Evolutionary conservation across 23 tunicate genomes (phyloP), one percentile per base, ranked within the genome.

Genomic region (Styela clava): DNA sequence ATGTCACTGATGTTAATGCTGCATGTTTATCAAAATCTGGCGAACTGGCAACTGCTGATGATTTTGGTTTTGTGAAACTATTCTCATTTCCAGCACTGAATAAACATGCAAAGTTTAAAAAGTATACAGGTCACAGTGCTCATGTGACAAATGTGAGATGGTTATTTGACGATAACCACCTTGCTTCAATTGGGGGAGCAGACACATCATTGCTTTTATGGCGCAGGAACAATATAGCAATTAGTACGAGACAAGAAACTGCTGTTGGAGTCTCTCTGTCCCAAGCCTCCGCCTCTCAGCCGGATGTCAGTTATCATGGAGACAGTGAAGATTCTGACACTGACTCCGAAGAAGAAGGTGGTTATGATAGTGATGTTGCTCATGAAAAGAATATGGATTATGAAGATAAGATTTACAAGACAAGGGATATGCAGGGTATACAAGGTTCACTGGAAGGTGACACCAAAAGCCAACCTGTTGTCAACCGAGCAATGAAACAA

Each of bases 1-100:
- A 95, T 79, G 96, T 95, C 64, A 95, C 99, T 1, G 99, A 95
- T 37, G 91, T 95, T 32, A 95, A 95, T 61, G 89, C 99, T 21
- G 31, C 89, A 1, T 86, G 88, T 67, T 34, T 90, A 74, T 73
- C 69, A 56, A 33, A 69, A n/a, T 72, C 51, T 31, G 65, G 62
- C 33, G 79, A 86, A 65, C 35, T 86, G 20, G 91, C 94, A 27
- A 95, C 99, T 36, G 99, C 85, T 2, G 99, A 95, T 61, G 99
- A 95, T 61, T 89, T 95, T 76, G 99, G 99, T 1, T 79, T 86
- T 35, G 99, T 95, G 7, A 95, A 95, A 76, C 79, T 95, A 33
- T 95, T 95, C 71, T 37, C 79, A 0, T 95, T 68, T 62, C 99
- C 99, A 18, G 73, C 74, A 35, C 68, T 81, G 85, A 95, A 82